Evolutionary conservation across 2,113 vertebrate genomes (phyloP).

Genomic region (Geothlypis trichas): DNA sequence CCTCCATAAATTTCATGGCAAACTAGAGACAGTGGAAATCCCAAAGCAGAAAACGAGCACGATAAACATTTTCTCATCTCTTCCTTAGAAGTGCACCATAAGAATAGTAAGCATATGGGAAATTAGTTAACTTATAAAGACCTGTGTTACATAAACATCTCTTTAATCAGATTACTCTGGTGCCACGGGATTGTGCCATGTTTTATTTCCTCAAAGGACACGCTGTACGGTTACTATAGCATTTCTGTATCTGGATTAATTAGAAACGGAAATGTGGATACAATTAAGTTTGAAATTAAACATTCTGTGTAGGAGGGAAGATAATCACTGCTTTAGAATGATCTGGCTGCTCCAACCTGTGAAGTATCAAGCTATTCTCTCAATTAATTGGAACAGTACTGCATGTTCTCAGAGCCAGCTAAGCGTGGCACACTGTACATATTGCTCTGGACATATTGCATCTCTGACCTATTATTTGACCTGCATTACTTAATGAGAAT

Average conservation of each 20-base stretch:
- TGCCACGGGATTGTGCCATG: slow-evolving; percentile 2
- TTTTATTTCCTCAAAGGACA: slow-evolving; percentile 69
- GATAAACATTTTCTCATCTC: slow-evolving; percentile 9
- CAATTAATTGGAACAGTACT: slow-evolving; percentile 64
- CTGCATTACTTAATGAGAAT: not conserved
- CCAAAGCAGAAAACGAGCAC: not conserved
- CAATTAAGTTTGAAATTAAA: slow-evolving; percentile 77
- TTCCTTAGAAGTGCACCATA: slow-evolving; percentile 10
- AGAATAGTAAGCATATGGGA: slow-evolving; percentile 23
- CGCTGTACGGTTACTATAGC: slow-evolving; percentile 67
- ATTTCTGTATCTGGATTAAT: slow-evolving; percentile 76
- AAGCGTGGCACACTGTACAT: not conserved
- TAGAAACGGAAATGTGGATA: slow-evolving; percentile 74
- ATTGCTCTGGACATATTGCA: not conserved
- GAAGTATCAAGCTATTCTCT: slow-evolving; percentile 45
- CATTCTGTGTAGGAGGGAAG: slow-evolving; percentile 60
- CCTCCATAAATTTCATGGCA: not conserved
- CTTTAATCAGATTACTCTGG: slow-evolving; percentile 58
- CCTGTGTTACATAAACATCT: slow-evolving; percentile 36
- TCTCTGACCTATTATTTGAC: not conserved
- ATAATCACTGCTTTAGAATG: slow-evolving; percentile 74
- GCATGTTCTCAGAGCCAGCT: slow-evolving; percentile 15
- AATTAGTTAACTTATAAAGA: slow-evolving; percentile 46
- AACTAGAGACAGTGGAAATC: slow-evolving; percentile 29
- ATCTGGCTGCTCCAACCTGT: slow-evolving; percentile 50